Evolutionary conservation across 2,888 invertebrate genomes (phyloP).

Genomic region (Dascillus cervinus): DNA sequence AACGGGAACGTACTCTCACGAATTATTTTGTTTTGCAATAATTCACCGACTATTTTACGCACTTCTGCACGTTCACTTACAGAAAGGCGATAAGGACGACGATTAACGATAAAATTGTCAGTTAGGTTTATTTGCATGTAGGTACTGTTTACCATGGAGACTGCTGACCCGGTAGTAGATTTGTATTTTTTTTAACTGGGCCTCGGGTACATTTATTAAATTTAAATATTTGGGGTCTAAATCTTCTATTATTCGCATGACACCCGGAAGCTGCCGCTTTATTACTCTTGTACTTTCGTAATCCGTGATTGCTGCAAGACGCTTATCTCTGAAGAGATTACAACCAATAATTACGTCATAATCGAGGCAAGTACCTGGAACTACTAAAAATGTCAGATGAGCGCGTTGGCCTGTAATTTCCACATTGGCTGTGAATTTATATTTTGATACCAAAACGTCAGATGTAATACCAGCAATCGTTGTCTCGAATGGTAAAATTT

Average conservation of each 20-base stretch:
- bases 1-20: slow-evolving; percentile 17
- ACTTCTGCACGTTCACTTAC: slow-evolving; percentile 9
- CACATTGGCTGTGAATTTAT: slow-evolving; percentile 4
- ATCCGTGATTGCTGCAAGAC: slow-evolving; percentile 7
- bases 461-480: background rate
- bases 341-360: slow-evolving; percentile 10
- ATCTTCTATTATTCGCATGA: slow-evolving; percentile 4
- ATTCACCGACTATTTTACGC: slow-evolving; percentile 12
- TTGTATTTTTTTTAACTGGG: no score
- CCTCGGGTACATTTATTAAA: slow-evolving; percentile 3
- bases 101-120: slow-evolving; percentile 9
- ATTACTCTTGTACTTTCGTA: slow-evolving; percentile 5
- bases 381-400: slow-evolving; percentile 5
- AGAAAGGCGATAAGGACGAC: slow-evolving; percentile 14
- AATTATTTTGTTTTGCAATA: slow-evolving; percentile 7
- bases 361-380: slow-evolving; percentile 7
- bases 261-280: slow-evolving; percentile 4
- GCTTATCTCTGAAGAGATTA: slow-evolving; percentile 7
- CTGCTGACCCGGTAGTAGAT: slow-evolving; percentile 3
- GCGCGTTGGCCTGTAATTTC: slow-evolving; percentile 5
- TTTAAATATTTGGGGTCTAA: background rate
- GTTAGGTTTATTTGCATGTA: slow-evolving; percentile 5
- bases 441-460: slow-evolving; percentile 1
- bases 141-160: slow-evolving; percentile 7
- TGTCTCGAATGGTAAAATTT: background rate